Conservation (phyloP, 2,113 vertebrate genomes). For the Gallinago jamesoni region DNA sequence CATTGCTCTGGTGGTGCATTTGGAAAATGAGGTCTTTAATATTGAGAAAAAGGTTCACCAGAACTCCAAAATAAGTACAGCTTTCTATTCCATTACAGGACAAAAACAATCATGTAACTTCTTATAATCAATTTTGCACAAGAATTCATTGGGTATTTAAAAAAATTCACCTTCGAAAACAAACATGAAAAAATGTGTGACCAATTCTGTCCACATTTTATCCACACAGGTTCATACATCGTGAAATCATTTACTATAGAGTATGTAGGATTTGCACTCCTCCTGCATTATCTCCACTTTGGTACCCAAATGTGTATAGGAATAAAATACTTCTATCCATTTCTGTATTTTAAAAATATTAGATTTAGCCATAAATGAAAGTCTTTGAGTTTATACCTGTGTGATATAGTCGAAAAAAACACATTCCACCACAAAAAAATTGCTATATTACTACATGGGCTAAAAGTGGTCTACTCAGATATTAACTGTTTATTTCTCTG, state of each 20-base stretch:
- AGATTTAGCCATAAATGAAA: not conserved
- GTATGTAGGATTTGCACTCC: not conserved
- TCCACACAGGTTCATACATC: not conserved
- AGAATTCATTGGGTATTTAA: not conserved
- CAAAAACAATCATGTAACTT: not conserved
- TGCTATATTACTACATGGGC: not conserved
- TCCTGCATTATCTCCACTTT: not conserved
- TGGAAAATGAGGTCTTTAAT: not conserved
- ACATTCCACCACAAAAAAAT: not conserved
- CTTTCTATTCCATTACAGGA: not conserved
- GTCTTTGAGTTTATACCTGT: not conserved
- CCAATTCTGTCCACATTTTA: not conserved
- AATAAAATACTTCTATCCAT: not conserved
- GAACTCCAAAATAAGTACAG: not conserved
- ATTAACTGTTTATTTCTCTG: not conserved
- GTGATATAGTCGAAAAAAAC: not conserved
- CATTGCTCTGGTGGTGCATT: not conserved
- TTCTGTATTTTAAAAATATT: not conserved
- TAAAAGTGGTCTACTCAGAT: not conserved
- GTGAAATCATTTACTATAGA: not conserved
- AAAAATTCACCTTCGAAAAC: not conserved
- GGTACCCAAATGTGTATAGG: not conserved
- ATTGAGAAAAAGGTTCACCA: not conserved
- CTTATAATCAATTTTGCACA: not conserved
- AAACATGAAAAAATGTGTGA: not conserved